phyloP scores from a whole-genome alignment of 2,888 invertebrate species.

The Cephus pulcher region DNA sequence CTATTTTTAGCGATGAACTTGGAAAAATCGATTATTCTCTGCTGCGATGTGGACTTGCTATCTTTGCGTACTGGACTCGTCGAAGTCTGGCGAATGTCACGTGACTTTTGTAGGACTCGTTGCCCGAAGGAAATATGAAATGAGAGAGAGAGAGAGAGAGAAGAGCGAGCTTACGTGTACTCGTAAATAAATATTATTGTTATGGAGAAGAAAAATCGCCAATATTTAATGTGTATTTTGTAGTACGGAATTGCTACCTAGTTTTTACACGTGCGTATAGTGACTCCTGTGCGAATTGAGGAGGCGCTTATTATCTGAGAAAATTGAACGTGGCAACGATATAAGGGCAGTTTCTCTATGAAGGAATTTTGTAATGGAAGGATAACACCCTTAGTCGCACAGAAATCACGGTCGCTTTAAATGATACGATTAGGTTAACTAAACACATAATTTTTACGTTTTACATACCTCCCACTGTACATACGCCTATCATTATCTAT shows the following conservation, averaged over 20 bases:
- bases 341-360: neutral
- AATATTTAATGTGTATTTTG: conserved; percentile 31
- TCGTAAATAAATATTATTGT: conserved; percentile 34
- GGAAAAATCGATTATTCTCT: no score
- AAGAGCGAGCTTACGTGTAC: conserved; percentile 45
- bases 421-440: neutral
- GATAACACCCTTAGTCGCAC: conserved; percentile 14
- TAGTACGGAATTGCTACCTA: conserved; percentile 31
- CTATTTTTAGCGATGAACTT: no score
- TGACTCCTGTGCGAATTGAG: neutral
- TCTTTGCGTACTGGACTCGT: no score
- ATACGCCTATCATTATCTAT: conserved; percentile 60
- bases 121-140: no score
- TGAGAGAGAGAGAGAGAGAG: no score
- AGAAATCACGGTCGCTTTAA: conserved; percentile 20
- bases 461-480: conserved; percentile 51
- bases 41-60: no score
- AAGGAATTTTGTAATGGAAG: neutral
- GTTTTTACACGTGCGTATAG: conserved; percentile 21
- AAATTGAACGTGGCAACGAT: neutral
- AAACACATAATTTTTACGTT: conserved; percentile 43
- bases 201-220: conserved; percentile 31
- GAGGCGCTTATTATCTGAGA: neutral
- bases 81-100: no score
- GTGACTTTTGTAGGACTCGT: no score